These are phyloP conservation scores for Ectemnius continuus DNA, from an alignment of 2,888 invertebrate genomes.

Conservation along the genomic window DNA sequence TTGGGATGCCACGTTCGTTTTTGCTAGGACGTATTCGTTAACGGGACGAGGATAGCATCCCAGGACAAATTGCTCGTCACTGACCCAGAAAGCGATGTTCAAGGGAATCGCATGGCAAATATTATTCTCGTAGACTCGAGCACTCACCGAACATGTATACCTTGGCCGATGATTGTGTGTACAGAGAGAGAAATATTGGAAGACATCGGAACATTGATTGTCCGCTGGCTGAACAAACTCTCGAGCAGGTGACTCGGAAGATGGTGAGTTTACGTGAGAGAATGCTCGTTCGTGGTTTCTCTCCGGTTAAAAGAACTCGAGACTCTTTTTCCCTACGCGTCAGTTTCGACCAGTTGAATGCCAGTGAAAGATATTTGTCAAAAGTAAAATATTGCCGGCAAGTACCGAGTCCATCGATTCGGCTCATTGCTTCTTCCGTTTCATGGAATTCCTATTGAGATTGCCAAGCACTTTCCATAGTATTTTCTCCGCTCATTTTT, in stretches of 20 bases:
- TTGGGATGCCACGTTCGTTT: neutral
- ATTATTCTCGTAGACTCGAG: slow-evolving; percentile 1
- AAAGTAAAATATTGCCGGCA: slow-evolving; percentile 46
- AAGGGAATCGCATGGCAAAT: neutral
- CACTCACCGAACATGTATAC: neutral
- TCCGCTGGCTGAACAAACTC: neutral
- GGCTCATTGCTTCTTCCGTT: slow-evolving; percentile 34
- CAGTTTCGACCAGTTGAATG: slow-evolving; percentile 8
- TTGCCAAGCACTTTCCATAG: neutral
- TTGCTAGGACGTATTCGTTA: neutral
- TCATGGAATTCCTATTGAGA: slow-evolving; percentile 15
- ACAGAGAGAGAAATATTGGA: too few species aligned
- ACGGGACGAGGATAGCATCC: neutral
- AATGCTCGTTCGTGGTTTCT: neutral
- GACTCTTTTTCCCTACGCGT: neutral
- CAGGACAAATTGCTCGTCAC: slow-evolving; percentile 3
- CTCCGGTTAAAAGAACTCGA: neutral
- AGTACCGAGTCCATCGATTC: slow-evolving; percentile 40
- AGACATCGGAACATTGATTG: neutral
- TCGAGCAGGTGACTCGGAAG: neutral
- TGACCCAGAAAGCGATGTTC: neutral
- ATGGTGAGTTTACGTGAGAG: slow-evolving; percentile 5
- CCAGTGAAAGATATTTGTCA: slow-evolving; percentile 47
- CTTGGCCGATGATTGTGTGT: too few species aligned
- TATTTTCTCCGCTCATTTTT: too few species aligned